phyloP scores from a whole-genome alignment of 2,888 invertebrate species.

The Spialia ferax region DNA sequence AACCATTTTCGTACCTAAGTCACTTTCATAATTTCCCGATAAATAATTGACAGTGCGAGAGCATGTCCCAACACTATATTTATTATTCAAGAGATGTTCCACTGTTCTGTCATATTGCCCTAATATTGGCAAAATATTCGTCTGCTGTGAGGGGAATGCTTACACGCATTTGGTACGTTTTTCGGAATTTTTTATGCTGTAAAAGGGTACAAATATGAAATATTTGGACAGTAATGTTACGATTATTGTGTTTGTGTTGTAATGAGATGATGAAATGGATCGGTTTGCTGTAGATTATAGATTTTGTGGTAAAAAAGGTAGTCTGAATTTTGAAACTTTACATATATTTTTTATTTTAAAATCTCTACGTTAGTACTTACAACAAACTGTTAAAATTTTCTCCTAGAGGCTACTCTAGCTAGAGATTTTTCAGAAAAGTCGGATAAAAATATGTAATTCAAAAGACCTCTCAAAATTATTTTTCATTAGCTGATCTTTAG shows the following conservation, averaged over 20 bases:
- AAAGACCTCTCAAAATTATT: no score
- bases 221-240: slow-evolving; percentile 3
- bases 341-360: no score
- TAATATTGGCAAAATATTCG: slow-evolving; percentile 81
- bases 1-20: slow-evolving; percentile 46
- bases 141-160: slow-evolving; percentile 72
- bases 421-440: no score
- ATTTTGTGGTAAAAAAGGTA: neutral
- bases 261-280: neutral
- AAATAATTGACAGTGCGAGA: slow-evolving; percentile 80
- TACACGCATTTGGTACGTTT: slow-evolving; percentile 17
- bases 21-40: slow-evolving; percentile 80
- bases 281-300: neutral
- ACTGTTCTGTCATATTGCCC: slow-evolving; percentile 83
- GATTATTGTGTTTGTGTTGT: slow-evolving; percentile 7
- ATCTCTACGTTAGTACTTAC: no score
- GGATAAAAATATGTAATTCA: no score
- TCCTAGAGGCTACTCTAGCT: no score
- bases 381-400: no score
- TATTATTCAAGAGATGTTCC: slow-evolving; percentile 82
- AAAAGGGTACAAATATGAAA: slow-evolving; percentile 28
- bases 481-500: no score
- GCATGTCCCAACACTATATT: slow-evolving; percentile 72
- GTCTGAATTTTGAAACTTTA: no score
- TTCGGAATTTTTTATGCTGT: slow-evolving; percentile 34